Evolutionary conservation across 1,140 invertebrate species (phyloP), one percentile per base, ranked within the genome.

Genomic region (Rhizoglyphus robini): DNA sequence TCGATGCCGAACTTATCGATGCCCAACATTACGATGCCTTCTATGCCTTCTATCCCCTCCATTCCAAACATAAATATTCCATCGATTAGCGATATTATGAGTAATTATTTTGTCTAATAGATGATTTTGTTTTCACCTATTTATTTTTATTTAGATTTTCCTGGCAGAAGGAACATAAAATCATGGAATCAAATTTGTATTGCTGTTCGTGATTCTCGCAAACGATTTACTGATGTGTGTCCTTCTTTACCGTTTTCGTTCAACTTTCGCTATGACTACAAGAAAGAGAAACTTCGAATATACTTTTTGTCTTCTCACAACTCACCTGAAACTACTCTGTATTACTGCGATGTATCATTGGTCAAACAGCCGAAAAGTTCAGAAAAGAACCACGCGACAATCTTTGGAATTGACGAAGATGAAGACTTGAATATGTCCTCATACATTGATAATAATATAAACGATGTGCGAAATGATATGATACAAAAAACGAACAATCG

Each of bases 231-330:
- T 8, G 62, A 65, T 38, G 48, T 63, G 18, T 41, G 31, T 8
- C 25, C 25, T 15, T 62, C 32, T 15, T 82, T 88, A 23, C 88
- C 88, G 13, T 84, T 83, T 66, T 83, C 84, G 32, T 83, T 90
- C 70, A 83, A 84, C 20, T 93, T 94, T 76, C 79, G 88, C 51
- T 70, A 66, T 8, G 58, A 71, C 34, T 51, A 82, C 80, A 63
- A 76, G 88, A 30, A 80, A 81, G 30, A 86, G 68, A 48, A 72
- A 87, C 77, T 86, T 86, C 81, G 89, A 72, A 84, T 94, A 71
- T 96, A 94, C 77, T 95, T 94, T 75, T 79, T 96, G 20, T 86
- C 88, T 68, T 86, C 86, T 15, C 85, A 83, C 15, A 88, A 88
- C 71, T 84, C 86, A 25, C 86, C 88, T 81, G 90, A 94, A 74